phyloP scores from a whole-genome alignment of 2,888 invertebrate genomes.

The Hymenopus coronatus region DNA sequence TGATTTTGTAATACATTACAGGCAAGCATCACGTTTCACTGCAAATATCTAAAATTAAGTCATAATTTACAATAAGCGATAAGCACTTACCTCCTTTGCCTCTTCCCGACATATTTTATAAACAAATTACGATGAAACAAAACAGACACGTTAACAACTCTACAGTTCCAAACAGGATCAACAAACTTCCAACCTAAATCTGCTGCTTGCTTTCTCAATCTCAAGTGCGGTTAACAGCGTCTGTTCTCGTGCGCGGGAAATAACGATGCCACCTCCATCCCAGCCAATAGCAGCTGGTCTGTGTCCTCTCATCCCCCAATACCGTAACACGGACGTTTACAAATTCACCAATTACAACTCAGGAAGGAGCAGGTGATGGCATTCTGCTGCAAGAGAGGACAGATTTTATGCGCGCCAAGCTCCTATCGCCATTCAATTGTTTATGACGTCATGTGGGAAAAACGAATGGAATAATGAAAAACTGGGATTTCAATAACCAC shows the following conservation, averaged over 20 bases:
- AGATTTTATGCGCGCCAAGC: too few species aligned
- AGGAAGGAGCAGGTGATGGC: not conserved
- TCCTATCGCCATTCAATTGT: too few species aligned
- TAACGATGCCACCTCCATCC: not conserved
- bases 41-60: not conserved
- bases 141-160: not conserved
- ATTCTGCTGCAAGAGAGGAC: not conserved
- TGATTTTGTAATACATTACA: not conserved
- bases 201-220: too few species aligned
- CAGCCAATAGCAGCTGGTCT: not conserved
- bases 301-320: not conserved
- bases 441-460: too few species aligned
- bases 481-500: too few species aligned
- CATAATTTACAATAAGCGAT: not conserved
- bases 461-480: too few species aligned
- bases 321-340: not conserved
- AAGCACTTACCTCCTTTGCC: constrained; percentile 8
- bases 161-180: not conserved
- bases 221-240: not conserved
- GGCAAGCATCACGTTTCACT: not conserved
- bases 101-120: constrained; percentile 6
- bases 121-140: not conserved
- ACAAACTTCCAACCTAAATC: not conserved
- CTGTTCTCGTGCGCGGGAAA: not conserved
- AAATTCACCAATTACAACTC: not conserved